Base-by-base conservation (phyloP, 2,888 invertebrate species). In the Gerosis bhagava region DNA sequence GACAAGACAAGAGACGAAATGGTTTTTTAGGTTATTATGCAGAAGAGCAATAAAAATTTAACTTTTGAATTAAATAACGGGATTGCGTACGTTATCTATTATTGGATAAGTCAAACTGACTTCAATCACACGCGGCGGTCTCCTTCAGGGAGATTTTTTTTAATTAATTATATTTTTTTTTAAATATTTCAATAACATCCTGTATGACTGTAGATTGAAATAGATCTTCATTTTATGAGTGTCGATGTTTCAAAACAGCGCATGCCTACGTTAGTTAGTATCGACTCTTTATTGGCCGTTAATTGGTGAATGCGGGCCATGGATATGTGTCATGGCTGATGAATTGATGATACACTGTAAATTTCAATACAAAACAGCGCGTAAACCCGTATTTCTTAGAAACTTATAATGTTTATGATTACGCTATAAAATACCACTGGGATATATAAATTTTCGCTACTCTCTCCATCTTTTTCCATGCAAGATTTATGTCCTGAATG, bases 241-340 rank as follows among this genome's bases (percentile, higher is more conserved):
- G 5, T 8, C 24, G 26, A 43, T 34, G 34, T 43, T 43, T 43
- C 26, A 34, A 43, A 26, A 21, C 32, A 17, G n/a, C 17, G 7
- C 26, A 36, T 36, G 8, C 16, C 16, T 3, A 26, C 11, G 10
- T 36, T 44, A 36, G 28, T 26, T 43, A 44, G 35, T 43, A 43
- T 36, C 44, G 35, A 29, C 28, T 11, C 66, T 76, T 73, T 72
- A 80, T 77, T 78, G 70, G 59, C 66, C 62, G 68, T 64, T 77
- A 77, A 80, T 78, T 77, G 73, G 70, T 65, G 68, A 60, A 77
- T 73, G 73, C 74, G 74, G 74, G 73, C 63, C 56, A 53, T 56
- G 56, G 59, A 69, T 66, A 63, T 67, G 63, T 70, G 70, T 64
- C 70, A 65, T 50, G 60, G 62, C 13, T 43, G 43, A 43, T 43